Conservation (phyloP, 1,140 invertebrate genomes). For the Leptinotarsa defecta region DNA sequence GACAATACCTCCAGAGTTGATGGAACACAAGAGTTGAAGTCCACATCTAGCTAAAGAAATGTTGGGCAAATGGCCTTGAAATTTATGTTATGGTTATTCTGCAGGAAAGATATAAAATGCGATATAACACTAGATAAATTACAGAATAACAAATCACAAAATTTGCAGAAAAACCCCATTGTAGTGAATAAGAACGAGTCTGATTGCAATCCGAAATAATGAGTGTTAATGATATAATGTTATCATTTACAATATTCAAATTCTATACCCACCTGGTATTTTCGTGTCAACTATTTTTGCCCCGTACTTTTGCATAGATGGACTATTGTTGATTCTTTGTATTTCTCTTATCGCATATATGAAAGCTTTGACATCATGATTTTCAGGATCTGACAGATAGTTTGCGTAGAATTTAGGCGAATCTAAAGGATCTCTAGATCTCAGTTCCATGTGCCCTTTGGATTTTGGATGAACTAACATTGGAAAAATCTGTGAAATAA, state of each 20-base stretch:
- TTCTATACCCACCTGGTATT: slow-evolving; percentile 50
- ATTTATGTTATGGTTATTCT: too few species aligned
- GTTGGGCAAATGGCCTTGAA: too few species aligned
- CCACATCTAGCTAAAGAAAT: too few species aligned
- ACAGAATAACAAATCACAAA: too few species aligned
- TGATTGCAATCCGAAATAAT: too few species aligned
- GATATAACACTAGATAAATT: too few species aligned
- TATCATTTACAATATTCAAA: not conserved
- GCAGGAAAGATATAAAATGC: too few species aligned
- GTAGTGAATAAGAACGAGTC: too few species aligned
- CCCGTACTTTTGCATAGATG: slow-evolving; percentile 54
- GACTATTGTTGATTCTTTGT: slow-evolving; percentile 46
- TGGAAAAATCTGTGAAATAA: slow-evolving; percentile 61
- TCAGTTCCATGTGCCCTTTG: slow-evolving; percentile 64
- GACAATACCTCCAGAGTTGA: too few species aligned
- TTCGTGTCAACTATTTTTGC: slow-evolving; percentile 55
- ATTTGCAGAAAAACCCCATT: too few species aligned
- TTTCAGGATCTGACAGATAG: slow-evolving; percentile 62
- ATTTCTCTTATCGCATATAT: slow-evolving; percentile 54
- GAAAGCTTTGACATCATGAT: slow-evolving; percentile 56
- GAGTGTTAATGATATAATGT: not conserved
- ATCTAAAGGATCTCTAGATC: slow-evolving; percentile 64
- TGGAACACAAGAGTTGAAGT: too few species aligned
- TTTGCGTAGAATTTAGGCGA: slow-evolving; percentile 70
- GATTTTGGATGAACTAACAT: slow-evolving; percentile 77